Evolutionary conservation across 2,113 vertebrate genomes (phyloP).

Genomic region (Propithecus coquereli): DNA sequence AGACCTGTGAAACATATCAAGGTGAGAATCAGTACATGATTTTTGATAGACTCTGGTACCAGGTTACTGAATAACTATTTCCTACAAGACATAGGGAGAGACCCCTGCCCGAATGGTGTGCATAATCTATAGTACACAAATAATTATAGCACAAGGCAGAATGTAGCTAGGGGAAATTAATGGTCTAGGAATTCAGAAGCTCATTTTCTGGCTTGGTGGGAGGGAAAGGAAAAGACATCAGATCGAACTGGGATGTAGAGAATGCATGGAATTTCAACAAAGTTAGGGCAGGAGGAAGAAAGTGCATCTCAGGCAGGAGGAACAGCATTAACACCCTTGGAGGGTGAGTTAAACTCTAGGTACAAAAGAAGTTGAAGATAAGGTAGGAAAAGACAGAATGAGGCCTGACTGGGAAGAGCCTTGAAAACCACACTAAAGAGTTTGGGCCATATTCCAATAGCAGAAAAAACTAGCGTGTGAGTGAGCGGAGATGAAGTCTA

Average conservation of each 20-base stretch:
- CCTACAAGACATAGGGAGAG: background rate
- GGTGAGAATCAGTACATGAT: background rate
- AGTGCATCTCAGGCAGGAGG: background rate
- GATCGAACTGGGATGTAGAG: background rate
- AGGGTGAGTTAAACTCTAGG: background rate
- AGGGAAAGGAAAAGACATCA: background rate
- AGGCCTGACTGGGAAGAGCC: background rate
- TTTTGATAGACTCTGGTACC: background rate
- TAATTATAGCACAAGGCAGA: background rate
- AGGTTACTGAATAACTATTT: conserved; percentile 8
- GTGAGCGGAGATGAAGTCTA: background rate
- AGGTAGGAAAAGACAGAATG: background rate
- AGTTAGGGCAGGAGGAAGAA: background rate
- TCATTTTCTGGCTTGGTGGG: conserved; percentile 28
- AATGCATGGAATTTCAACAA: conserved; percentile 10
- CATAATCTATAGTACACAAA: background rate
- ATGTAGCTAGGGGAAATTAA: background rate
- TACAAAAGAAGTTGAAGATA: background rate
- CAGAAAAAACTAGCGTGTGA: background rate
- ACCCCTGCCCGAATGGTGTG: background rate
- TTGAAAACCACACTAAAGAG: background rate
- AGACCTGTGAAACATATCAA: background rate
- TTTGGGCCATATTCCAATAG: background rate
- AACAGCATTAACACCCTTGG: background rate
- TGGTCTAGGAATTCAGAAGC: background rate